Evolutionary conservation across 1,140 invertebrate genomes (phyloP).

Genomic region (Battus philenor): DNA sequence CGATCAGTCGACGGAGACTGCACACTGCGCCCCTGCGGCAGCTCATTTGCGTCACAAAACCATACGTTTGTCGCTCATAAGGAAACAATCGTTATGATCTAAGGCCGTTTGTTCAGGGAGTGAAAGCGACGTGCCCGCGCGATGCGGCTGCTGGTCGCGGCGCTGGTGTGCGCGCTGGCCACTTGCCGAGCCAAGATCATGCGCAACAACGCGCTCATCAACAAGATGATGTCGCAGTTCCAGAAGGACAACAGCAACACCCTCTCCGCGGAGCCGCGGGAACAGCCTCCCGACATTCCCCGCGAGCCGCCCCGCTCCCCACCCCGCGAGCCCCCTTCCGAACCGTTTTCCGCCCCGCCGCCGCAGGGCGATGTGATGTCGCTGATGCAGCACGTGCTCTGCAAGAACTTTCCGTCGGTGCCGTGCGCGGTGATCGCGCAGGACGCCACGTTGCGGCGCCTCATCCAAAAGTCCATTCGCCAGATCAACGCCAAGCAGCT

Average conservation of each 20-base stretch:
- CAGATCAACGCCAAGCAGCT: conserved; percentile 50
- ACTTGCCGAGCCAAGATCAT: conserved; percentile 34
- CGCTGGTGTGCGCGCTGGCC: neutral
- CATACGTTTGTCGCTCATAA: too few relatives aligned
- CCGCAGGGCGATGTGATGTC: conserved; percentile 26
- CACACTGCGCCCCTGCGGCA: too few relatives aligned
- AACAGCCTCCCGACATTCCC: too few relatives aligned
- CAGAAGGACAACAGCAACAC: conserved; percentile 35
- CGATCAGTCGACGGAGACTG: too few relatives aligned
- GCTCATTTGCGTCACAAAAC: too few relatives aligned
- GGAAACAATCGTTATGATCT: too few relatives aligned
- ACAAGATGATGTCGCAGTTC: conserved; percentile 59
- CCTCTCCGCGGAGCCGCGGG: conserved; percentile 16
- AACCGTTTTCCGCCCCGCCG: conserved; percentile 16
- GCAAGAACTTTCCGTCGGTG: conserved; percentile 53
- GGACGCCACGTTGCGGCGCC: conserved; percentile 42
- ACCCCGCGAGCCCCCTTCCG: conserved; percentile 16
- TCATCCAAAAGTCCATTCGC: conserved; percentile 55
- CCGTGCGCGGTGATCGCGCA: conserved; percentile 50
- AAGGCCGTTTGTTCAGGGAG: too few relatives aligned
- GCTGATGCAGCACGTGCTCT: conserved; percentile 56
- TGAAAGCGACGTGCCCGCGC: neutral
- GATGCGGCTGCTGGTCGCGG: neutral
- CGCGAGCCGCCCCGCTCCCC: neutral
- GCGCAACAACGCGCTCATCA: conserved; percentile 54